Conservation (phyloP, 2,113 vertebrate species). For the Tetrao urogallus region DNA sequence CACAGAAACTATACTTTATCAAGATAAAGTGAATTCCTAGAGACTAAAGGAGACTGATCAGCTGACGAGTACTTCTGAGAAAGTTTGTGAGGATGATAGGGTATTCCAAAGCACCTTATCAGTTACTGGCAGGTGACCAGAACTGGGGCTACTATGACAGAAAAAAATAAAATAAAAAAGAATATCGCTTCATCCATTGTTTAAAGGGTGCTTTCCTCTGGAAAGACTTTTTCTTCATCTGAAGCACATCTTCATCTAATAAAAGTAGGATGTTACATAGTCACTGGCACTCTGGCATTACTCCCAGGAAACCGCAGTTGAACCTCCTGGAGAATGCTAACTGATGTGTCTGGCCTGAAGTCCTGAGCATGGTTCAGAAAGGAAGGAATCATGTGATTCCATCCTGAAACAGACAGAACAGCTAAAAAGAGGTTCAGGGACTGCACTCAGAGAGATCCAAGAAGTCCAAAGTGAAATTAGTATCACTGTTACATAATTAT, state of each 20-base stretch:
- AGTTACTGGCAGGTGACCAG: neutral
- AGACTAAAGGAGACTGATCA: neutral
- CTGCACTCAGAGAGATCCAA: neutral
- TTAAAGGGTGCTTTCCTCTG: neutral
- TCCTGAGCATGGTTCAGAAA: neutral
- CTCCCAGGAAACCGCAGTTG: neutral
- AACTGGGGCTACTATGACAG: neutral
- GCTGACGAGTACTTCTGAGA: neutral
- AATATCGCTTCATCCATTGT: neutral
- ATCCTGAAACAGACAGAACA: neutral
- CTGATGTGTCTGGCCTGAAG: neutral
- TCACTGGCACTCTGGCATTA: neutral
- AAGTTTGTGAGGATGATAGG: neutral
- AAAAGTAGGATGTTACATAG: neutral
- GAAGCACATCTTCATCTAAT: too few species aligned
- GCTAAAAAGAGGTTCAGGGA: neutral
- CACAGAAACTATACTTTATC: neutral
- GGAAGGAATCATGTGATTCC: neutral
- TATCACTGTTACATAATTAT: neutral
- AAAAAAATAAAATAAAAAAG: neutral
- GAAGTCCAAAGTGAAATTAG: neutral
- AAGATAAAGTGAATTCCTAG: neutral
- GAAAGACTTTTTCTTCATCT: neutral
- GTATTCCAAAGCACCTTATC: neutral
- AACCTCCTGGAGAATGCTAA: neutral